These are phyloP conservation scores for Vulpes lagopus DNA, from an alignment of 2,113 vertebrate genomes.

Conservation along the genomic window DNA sequence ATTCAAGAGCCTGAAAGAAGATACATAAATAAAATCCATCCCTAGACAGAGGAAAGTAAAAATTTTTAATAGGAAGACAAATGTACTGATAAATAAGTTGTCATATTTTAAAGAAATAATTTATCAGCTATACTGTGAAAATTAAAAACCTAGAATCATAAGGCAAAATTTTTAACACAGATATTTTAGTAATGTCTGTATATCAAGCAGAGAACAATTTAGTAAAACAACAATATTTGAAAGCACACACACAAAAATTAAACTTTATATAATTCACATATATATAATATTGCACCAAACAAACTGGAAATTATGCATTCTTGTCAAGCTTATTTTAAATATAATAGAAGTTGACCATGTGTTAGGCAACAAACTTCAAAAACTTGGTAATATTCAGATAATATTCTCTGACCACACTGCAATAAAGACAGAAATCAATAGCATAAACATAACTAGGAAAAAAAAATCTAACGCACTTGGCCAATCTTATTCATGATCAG, in stretches of 20 bases:
- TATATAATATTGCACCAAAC: not conserved
- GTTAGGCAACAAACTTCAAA: not conserved
- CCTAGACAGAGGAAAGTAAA: not conserved
- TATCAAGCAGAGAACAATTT: not conserved
- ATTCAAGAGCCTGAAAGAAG: not conserved
- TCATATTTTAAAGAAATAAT: not conserved
- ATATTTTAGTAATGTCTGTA: not conserved
- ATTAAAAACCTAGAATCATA: not conserved
- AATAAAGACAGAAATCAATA: not conserved
- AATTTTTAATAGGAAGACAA: not conserved
- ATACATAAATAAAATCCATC: not conserved
- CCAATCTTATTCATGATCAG: not conserved
- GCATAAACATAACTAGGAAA: not conserved
- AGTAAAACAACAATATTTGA: not conserved
- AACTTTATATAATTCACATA: not conserved
- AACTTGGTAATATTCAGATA: not conserved
- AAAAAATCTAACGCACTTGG: not conserved
- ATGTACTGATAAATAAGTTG: not conserved
- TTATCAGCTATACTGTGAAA: not conserved
- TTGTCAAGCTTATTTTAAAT: not conserved
- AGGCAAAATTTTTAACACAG: not conserved
- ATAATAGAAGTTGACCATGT: not conserved
- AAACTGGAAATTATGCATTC: not conserved
- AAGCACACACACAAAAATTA: not conserved
- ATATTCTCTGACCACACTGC: not conserved